phyloP scores from a whole-genome alignment of 2,113 vertebrate genomes.

The Dinomys branickii region DNA sequence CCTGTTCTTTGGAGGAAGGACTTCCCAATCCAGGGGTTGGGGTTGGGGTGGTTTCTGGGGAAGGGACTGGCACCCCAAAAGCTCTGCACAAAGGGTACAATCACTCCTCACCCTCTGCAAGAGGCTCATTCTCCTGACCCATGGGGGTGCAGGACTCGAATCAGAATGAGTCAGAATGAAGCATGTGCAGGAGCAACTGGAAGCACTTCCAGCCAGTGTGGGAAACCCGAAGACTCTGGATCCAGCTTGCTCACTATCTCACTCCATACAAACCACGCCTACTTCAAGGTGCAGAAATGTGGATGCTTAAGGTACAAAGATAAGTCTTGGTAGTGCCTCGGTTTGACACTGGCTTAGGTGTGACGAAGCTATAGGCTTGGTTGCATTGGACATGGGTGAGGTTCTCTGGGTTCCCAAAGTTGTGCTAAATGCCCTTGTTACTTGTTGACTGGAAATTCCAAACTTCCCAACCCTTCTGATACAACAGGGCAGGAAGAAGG shows the following conservation, averaged over 20 bases:
- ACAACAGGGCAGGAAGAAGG: not conserved
- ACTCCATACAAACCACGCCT: not conserved
- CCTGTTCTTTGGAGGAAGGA: not conserved
- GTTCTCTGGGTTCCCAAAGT: not conserved
- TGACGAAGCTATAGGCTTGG: not conserved
- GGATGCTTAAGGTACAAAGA: not conserved
- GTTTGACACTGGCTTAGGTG: not conserved
- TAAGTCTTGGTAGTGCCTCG: not conserved
- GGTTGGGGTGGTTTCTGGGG: fast-evolving
- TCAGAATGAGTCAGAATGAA: not conserved
- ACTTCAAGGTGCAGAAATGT: not conserved
- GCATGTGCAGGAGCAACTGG: not conserved
- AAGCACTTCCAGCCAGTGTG: not conserved
- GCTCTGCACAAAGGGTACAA: too few relatives aligned
- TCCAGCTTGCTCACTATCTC: not conserved
- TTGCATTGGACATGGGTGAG: not conserved
- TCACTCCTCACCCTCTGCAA: not conserved
- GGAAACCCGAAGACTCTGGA: not conserved
- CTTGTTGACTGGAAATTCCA: slow-evolving; percentile 1
- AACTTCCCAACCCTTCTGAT: not conserved
- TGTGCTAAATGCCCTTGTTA: not conserved
- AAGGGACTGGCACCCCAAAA: fast-evolving
- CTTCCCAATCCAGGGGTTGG: too few relatives aligned
- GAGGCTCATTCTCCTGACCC: not conserved
- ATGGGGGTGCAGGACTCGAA: not conserved